Conservation (phyloP, 2,113 vertebrate genomes). For the Ursus arctos region DNA sequence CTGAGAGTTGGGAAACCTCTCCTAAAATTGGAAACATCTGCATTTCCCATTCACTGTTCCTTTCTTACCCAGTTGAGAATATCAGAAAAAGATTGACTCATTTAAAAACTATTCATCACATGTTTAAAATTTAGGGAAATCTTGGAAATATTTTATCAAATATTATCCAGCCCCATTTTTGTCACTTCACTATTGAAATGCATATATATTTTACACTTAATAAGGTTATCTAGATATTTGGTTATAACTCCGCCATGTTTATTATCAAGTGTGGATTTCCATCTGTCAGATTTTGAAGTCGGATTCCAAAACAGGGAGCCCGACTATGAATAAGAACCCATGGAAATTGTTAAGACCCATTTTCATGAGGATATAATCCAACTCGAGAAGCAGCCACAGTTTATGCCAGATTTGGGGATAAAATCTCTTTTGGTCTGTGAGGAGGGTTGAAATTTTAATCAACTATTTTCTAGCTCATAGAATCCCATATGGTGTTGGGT, state of each 20-base stretch:
- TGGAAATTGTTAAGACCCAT: constrained; percentile 18
- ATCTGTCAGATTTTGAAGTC: background rate
- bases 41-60: background rate
- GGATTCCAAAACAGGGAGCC: constrained; percentile 44
- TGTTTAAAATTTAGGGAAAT: background rate
- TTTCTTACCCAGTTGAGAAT: background rate
- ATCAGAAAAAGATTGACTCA: background rate
- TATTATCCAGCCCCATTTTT: background rate
- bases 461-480: constrained; percentile 73
- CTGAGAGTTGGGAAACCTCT: background rate
- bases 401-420: constrained; percentile 71
- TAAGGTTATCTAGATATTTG: background rate
- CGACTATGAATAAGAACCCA: constrained; percentile 7
- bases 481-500: constrained; percentile 64
- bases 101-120: background rate
- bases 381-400: constrained; percentile 44
- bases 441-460: constrained; percentile 72
- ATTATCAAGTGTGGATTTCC: background rate
- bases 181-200: background rate
- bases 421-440: constrained; percentile 68
- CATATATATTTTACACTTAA: background rate
- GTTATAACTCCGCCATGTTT: background rate
- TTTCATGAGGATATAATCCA: constrained; percentile 60
- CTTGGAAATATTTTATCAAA: background rate
- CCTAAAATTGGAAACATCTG: background rate